Evolutionary conservation across 2,113 vertebrate species (phyloP).

Genomic region (Salvelinus alpinus): DNA sequence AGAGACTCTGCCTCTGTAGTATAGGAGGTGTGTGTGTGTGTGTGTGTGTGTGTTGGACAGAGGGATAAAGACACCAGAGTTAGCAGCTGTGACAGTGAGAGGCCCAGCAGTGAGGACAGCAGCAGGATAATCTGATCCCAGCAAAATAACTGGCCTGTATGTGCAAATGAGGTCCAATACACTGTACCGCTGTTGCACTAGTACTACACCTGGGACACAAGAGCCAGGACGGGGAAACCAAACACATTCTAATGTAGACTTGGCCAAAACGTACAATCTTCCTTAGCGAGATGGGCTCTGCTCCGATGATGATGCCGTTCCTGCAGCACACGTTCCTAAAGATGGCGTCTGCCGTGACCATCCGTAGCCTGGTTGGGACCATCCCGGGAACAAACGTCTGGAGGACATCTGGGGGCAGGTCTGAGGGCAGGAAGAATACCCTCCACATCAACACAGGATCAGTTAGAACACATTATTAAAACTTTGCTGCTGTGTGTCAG

Average conservation of each 20-base stretch:
- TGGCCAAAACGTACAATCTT: neutral
- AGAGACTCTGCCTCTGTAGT: neutral
- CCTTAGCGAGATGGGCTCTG: neutral
- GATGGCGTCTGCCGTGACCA: slow-evolving; percentile 2
- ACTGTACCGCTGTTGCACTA: neutral
- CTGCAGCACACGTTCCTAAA: neutral
- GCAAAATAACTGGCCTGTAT: neutral
- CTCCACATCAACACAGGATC: too few relatives aligned
- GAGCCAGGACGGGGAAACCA: neutral
- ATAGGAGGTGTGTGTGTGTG: neutral
- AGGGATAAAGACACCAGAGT: neutral
- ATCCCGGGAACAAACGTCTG: neutral
- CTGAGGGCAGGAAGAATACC: neutral
- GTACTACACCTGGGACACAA: too few relatives aligned
- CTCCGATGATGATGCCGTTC: neutral
- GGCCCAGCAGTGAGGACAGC: neutral
- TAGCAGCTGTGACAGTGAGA: neutral
- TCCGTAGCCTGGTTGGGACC: neutral
- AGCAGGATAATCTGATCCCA: too few relatives aligned
- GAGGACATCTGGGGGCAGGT: neutral
- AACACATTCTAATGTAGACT: neutral
- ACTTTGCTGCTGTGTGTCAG: too few relatives aligned
- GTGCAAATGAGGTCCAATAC: neutral
- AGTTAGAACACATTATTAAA: too few relatives aligned
- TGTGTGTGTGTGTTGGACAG: slow-evolving; percentile 18